Evolutionary conservation across 2,113 vertebrate species (phyloP), one percentile per base, ranked within the genome.

Genomic region (Microcebus tavaratra): DNA sequence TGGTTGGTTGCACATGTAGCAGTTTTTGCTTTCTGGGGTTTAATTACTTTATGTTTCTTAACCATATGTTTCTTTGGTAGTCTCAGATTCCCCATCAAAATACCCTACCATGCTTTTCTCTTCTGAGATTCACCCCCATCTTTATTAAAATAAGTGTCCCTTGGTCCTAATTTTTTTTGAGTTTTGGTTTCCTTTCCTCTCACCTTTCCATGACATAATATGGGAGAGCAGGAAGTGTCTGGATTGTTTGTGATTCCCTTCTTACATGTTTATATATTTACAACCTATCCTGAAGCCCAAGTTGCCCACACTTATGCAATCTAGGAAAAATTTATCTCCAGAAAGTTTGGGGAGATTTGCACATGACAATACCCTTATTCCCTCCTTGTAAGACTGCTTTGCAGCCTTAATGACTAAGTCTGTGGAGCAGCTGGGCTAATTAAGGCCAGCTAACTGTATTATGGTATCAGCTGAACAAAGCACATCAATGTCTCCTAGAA

Each of bases 401-500:
- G 65, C 10, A 45, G 42, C 18, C 21, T 88, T 39, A 39, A 20
- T 36, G 8, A 3, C 50, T 17, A 39, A 34, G 17, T 75, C 76
- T 79, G 27, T 81, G 61, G 68, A 42, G 65, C 45, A 73, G 34
- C 36, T 53, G n/a, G 79, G 76, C 50, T 88, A 90, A 84, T 82
- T 67, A 88, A 29, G 15, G 9, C 8, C 85, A 94, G 13, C 88
- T 63, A 65, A 72, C 61, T n/a, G 23, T 63, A n/a, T 67, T 48
- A 55, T 27, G 70, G 31, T 55, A 84, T 81, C 82, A 79, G 59
- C 42, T 75, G 6, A 68, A 88, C 65, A 96, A 39, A 61, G 25
- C 48, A 87, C 23, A 81, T 70, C 14, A 42, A 23, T 76, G 48
- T 94, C 79, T 89, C 83, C 93, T 93, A 82, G 59, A 90, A 89